Percentiles rank a stretch among this genome's conserved stretches.
phyloP scores from a whole-genome alignment of 2,888 invertebrate genomes.

The Melangyna quadrimaculata region DNA sequence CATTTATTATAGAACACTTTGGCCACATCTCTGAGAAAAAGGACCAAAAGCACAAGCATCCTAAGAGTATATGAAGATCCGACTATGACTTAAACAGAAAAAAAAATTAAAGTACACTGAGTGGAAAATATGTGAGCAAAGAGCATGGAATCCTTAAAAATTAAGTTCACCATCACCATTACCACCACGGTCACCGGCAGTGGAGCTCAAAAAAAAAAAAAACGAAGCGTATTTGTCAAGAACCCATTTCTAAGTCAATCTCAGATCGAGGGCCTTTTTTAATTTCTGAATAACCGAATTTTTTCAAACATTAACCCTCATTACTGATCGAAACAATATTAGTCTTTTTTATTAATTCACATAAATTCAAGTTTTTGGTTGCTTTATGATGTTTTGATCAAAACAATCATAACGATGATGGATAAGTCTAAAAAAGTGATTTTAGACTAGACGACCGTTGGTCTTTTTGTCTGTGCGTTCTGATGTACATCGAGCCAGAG shows the following conservation, averaged over 20 bases:
- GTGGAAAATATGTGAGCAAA: slow-evolving; percentile 51
- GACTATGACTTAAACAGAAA: background rate
- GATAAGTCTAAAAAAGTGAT: no score
- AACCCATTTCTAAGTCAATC: no score
- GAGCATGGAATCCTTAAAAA: slow-evolving; percentile 39
- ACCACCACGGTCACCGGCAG: background rate
- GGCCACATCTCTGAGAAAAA: slow-evolving; percentile 15
- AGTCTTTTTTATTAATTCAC: no score
- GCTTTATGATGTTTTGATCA: no score
- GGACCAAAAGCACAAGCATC: slow-evolving; percentile 9
- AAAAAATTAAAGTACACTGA: slow-evolving; percentile 5
- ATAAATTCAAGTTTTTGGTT: no score
- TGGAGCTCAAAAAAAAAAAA: background rate
- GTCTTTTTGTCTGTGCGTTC: no score
- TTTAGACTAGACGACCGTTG: no score
- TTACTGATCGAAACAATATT: no score
- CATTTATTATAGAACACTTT: slow-evolving; percentile 10
- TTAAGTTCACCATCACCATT: slow-evolving; percentile 34
- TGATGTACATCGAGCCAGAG: no score
- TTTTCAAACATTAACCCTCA: no score
- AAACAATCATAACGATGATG: no score
- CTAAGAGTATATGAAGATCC: background rate
- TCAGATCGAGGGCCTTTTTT: background rate
- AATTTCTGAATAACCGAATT: no score
- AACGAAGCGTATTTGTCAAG: background rate